Evolutionary conservation across 2,888 invertebrate species (phyloP), one percentile per base, ranked within the genome.

Genomic region (Dasysyrphus tricinctus): DNA sequence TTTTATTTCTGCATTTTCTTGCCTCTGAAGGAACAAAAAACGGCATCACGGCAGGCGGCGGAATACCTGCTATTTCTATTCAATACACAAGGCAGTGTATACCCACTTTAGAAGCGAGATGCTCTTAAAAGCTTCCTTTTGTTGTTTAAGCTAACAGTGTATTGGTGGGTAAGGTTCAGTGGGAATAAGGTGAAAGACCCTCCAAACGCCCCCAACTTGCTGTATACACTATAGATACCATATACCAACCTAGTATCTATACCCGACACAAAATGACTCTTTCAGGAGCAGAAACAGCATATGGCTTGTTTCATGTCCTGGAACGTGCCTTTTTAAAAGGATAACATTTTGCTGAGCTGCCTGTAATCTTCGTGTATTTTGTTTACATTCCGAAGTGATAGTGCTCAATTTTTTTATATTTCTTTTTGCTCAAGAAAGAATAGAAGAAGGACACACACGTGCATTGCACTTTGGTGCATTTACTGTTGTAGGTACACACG

Each of bases 361-460:
- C 81, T 65, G 85, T 86, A 86, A 86, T 78, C 51, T 74, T 63
- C 78, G 57, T 82, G 85, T 82, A 78, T 63, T 86, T 78, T 82
- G 85, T 82, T 86, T 86, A 86, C 85, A 81, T 82, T 86, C 11
- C 57, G 65, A 86, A 86, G 82, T 86, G 85, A 86, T 78, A 86
- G 74, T 86, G 74, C 75, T 86, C 74, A 86, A 77, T 59, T 63
- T 74, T 63, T 19, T 16, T 61, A 6, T 32, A 3, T 0, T 74
- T 59, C 57, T 74, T 63, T 19, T 16, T 61, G 12, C 1, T 32
- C 0, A 61, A 61, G 16, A 61, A 44, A 34, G 39, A 72, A 73
- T 57, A 19, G 24, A 24, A 42, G 12, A 67, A 37, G 77, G 61
- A 74, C 77, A 56, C 63, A 81, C 69, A 80, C 80, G 65, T 84